Percentiles rank a stretch among this genome's conserved stretches.
Conservation (phyloP, 2,888 invertebrate genomes). For the Clusia tigrina region DNA sequence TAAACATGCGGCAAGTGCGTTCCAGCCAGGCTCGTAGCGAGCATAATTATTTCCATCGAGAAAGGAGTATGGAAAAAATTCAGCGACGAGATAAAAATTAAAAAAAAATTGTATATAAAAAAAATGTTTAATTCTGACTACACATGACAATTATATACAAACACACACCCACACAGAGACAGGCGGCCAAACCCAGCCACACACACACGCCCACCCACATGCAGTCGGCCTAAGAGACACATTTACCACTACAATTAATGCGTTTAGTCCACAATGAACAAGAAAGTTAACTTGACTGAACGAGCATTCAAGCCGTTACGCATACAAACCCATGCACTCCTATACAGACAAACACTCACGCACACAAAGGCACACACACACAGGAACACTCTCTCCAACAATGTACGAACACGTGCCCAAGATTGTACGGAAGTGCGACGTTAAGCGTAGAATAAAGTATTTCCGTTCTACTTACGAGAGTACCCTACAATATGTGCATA, state of each 20-base stretch:
- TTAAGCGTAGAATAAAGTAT: neutral
- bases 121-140: neutral
- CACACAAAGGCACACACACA: neutral
- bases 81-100: neutral
- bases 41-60: slow-evolving; percentile 1
- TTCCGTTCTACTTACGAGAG: neutral
- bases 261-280: neutral
- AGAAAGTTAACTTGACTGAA: neutral
- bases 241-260: slow-evolving; percentile 5
- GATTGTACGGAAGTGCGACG: neutral
- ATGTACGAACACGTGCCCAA: neutral
- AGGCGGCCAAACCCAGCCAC: neutral
- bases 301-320: neutral
- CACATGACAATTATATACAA: neutral
- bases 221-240: neutral
- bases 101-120: too few relatives aligned
- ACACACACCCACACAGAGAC: neutral
- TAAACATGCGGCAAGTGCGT: neutral
- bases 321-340: neutral
- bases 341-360: neutral
- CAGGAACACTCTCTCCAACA: too few relatives aligned
- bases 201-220: neutral
- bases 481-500: neutral
- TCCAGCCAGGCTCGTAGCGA: neutral
- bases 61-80: neutral